Percentiles rank a stretch among this genome's conserved stretches.
These are phyloP conservation scores for Cnemophilus loriae DNA, from an alignment of 2,113 vertebrate genomes.

Conservation along the genomic window DNA sequence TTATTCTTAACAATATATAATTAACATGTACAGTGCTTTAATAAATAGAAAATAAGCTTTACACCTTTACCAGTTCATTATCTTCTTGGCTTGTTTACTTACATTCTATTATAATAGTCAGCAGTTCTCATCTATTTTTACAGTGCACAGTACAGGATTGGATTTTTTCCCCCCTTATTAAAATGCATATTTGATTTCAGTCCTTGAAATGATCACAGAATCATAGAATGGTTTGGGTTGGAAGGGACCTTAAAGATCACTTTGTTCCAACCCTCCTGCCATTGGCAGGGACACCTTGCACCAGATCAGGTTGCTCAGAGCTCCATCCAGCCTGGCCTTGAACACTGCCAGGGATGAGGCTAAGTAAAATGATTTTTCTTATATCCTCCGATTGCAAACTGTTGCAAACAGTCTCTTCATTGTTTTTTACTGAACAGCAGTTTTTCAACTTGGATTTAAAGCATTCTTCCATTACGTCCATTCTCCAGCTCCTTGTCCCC, in stretches of 20 bases:
- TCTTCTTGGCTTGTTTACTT: not conserved
- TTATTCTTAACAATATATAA: not conserved
- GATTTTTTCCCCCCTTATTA: not conserved
- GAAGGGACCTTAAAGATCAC: not conserved
- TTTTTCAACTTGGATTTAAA: not conserved
- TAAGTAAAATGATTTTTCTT: not conserved
- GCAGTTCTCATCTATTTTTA: not conserved
- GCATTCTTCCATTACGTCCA: not conserved
- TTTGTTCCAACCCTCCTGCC: not conserved
- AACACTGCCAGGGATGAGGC: not conserved
- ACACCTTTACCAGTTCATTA: not conserved
- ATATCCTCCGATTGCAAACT: not conserved
- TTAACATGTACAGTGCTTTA: not conserved
- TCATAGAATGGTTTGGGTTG: not conserved
- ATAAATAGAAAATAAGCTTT: not conserved
- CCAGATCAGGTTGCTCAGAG: not conserved
- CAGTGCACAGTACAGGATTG: not conserved
- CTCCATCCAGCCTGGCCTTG: not conserved
- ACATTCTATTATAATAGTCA: not conserved
- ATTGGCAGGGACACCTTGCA: fast-evolving
- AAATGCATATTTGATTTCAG: not conserved
- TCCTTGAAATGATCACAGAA: not conserved
- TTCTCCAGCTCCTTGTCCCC: not conserved
- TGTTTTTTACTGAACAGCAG: not conserved
- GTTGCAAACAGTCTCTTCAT: not conserved